These are phyloP conservation scores for Petrolisthes manimaculis DNA, from an alignment of 2,888 invertebrate species.

Conservation along the genomic window DNA sequence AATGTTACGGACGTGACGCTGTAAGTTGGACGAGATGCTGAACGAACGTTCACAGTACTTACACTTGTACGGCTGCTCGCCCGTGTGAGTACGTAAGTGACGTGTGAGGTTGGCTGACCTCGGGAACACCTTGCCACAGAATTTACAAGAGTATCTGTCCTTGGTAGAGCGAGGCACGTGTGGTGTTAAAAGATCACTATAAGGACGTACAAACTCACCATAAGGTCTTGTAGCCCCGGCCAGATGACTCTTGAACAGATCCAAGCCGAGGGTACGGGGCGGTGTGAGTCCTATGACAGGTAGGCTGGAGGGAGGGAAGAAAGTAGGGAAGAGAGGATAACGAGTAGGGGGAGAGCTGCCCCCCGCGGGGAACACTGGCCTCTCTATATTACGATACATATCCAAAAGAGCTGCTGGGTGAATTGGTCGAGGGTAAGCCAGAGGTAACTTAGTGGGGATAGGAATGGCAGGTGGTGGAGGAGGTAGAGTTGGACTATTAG, in stretches of 20 bases:
- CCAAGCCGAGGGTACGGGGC: slow-evolving; percentile 44
- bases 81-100: slow-evolving; percentile 97
- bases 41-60: slow-evolving; percentile 99
- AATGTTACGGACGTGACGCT: slow-evolving; percentile 97
- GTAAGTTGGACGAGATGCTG: slow-evolving; percentile 98
- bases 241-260: slow-evolving; percentile 61
- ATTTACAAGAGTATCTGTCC: slow-evolving; percentile 85
- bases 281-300: slow-evolving; percentile 39
- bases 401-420: slow-evolving; percentile 53
- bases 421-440: slow-evolving; percentile 60
- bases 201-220: slow-evolving; percentile 54
- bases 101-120: slow-evolving; percentile 97
- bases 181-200: slow-evolving; percentile 54
- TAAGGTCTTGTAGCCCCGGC: slow-evolving; percentile 51
- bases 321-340: slow-evolving; percentile 57
- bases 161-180: slow-evolving; percentile 48
- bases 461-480: slow-evolving; percentile 19
- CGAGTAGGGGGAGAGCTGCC: slow-evolving; percentile 39
- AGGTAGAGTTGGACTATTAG: slow-evolving; percentile 9
- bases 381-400: slow-evolving; percentile 50
- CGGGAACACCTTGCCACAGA: slow-evolving; percentile 96
- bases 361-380: slow-evolving; percentile 45
- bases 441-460: slow-evolving; percentile 23
- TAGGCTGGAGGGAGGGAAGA: slow-evolving; percentile 50
- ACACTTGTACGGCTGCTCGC: slow-evolving; percentile 98